These are phyloP conservation scores for Tapirus terrestris DNA, from an alignment of 2,113 vertebrate genomes.

Conservation along the genomic window DNA sequence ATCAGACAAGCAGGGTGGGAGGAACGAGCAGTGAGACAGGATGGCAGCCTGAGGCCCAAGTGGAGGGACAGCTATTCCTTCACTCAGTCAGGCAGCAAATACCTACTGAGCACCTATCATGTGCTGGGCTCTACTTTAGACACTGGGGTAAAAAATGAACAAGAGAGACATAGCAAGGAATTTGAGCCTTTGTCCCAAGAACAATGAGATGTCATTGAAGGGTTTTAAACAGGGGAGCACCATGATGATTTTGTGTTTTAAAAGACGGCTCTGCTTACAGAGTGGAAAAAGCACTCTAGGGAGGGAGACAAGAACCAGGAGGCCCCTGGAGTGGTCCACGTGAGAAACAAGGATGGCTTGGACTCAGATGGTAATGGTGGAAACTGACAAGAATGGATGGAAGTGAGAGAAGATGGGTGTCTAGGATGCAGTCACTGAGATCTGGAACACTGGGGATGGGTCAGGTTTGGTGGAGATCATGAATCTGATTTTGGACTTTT, in stretches of 20 bases:
- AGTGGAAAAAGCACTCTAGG: not conserved
- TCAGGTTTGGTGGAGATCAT: not conserved
- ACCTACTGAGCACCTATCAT: too few species aligned
- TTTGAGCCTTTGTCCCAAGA: not conserved
- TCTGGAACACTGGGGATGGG: too few species aligned
- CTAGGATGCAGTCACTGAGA: not conserved
- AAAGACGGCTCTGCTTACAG: not conserved
- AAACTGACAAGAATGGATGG: accelerated
- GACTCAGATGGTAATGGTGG: too few species aligned
- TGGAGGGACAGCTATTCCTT: not conserved
- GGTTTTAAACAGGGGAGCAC: not conserved
- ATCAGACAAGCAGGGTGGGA: not conserved
- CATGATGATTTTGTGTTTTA: not conserved
- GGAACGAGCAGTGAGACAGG: not conserved
- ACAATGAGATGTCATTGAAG: not conserved
- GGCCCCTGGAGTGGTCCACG: accelerated
- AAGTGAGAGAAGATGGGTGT: not conserved
- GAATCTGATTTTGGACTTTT: not conserved
- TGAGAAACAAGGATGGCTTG: not conserved
- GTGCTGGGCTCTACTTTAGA: not conserved
- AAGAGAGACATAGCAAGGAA: not conserved
- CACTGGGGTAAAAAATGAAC: not conserved
- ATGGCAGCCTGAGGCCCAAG: not conserved
- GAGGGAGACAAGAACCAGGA: not conserved
- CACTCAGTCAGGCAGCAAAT: not conserved